These are phyloP conservation scores for Pycnomerus fuliginosus DNA, from an alignment of 2,888 invertebrate genomes.

Conservation along the genomic window DNA sequence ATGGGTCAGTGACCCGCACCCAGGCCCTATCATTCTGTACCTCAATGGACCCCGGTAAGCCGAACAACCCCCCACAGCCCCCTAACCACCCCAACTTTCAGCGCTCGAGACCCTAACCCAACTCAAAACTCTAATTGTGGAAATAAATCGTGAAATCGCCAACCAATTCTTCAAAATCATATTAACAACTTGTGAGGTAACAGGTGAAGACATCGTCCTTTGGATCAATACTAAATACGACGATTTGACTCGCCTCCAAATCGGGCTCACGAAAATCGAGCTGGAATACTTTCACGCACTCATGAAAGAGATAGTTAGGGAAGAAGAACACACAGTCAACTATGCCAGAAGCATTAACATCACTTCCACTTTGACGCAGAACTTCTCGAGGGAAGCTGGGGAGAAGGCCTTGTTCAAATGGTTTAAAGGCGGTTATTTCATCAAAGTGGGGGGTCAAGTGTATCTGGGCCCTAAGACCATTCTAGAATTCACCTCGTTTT, in stretches of 20 bases:
- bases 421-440: slow-evolving; percentile 40
- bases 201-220: slow-evolving; percentile 35
- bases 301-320: slow-evolving; percentile 39
- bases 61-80: neutral
- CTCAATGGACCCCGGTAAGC: slow-evolving; percentile 29
- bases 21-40: slow-evolving; percentile 33
- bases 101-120: slow-evolving; percentile 22
- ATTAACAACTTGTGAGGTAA: slow-evolving; percentile 41
- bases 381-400: slow-evolving; percentile 35
- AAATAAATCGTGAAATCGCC: slow-evolving; percentile 41
- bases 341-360: slow-evolving; percentile 40
- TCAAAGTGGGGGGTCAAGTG: slow-evolving; percentile 34
- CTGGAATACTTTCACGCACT: slow-evolving; percentile 45
- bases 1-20: slow-evolving; percentile 34
- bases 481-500: slow-evolving; percentile 42
- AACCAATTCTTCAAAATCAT: slow-evolving; percentile 41
- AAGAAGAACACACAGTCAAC: slow-evolving; percentile 36
- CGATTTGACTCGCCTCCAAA: slow-evolving; percentile 39
- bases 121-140: slow-evolving; percentile 34
- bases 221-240: slow-evolving; percentile 43
- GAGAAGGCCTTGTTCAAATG: slow-evolving; percentile 40
- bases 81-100: slow-evolving; percentile 20
- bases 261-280: slow-evolving; percentile 35
- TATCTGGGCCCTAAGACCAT: slow-evolving; percentile 43
- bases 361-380: slow-evolving; percentile 34